Base-by-base conservation (phyloP, 2,113 vertebrate genomes). In the Willisornis vidua region DNA sequence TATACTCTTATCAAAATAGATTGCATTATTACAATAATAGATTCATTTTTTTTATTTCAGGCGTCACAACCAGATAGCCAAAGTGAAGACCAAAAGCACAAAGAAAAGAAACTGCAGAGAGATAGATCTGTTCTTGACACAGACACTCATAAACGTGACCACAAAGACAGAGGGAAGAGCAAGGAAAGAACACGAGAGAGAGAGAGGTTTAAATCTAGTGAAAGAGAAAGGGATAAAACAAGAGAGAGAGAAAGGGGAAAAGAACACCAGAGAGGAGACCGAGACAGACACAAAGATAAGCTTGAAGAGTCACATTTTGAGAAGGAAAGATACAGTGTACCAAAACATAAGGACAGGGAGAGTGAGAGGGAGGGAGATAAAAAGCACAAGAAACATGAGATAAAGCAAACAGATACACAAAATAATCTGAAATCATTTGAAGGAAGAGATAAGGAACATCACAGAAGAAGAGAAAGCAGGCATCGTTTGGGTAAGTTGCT, bases 31-130 rank as follows among this genome's bases (percentile, higher is more conserved):
- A 43, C 55, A 83, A 72, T 76, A 39, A 41, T 39, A 20, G 1
- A 31, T 51, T 79, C 10, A 19, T 78, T 35, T 91, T 33, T 18
- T 63, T 91, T 59, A 35, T 67, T 76, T 84, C 52, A 98, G 98
- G 85, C 75, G 29, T 91, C 87, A n/a, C 95, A 87, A 10, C 86
- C 88, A 24, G 96, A 91, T 41, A 75, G 57, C 81, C 83, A 95
- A 62, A 97, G 86, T 89, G 97, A 97, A 68, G 97, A 98, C 7
- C 98, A 76, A 89, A 97, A 96, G 41, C 95, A 94, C 73, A 96
- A 85, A 80, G 98, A 97, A 75, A 97, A 93, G 87, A 97, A 96
- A 79, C 63, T 35, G 31, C 87, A 14, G 24, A 96, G 89, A 89
- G 98, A 97, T 9, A 81, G 46, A 7, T 93, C 89, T 35, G 8